Conservation (phyloP, 2,113 vertebrate species). For the Thryonomys swinderianus region DNA sequence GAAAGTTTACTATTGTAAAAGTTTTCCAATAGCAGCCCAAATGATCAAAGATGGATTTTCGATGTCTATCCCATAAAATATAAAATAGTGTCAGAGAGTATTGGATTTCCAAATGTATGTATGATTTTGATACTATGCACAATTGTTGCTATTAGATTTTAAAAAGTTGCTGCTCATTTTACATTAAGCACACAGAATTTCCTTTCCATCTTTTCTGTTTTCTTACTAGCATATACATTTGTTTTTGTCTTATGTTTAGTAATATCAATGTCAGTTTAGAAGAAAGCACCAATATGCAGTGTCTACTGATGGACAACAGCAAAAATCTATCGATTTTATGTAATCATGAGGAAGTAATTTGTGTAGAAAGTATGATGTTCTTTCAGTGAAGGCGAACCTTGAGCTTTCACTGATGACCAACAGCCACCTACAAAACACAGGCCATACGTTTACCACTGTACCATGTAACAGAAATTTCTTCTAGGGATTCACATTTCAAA, state of each 20-base stretch:
- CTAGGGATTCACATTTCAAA: not conserved
- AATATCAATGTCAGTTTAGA: not conserved
- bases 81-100: not conserved
- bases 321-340: not conserved
- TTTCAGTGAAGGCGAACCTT: not conserved
- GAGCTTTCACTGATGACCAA: not conserved
- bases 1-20: not conserved
- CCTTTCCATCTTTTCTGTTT: not conserved
- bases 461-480: not conserved
- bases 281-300: not conserved
- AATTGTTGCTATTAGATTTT: not conserved
- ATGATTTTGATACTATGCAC: not conserved
- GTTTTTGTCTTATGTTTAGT: slow-evolving; percentile 27
- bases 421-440: not conserved
- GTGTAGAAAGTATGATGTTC: not conserved
- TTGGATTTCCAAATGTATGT: not conserved
- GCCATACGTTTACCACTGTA: not conserved
- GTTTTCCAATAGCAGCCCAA: not conserved
- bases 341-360: not conserved
- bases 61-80: not conserved
- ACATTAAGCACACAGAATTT: not conserved
- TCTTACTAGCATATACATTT: not conserved
- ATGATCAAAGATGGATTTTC: not conserved
- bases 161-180: not conserved
- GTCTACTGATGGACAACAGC: not conserved